Conservation (phyloP, 2,888 invertebrate genomes). For the Amphipoea oculea region DNA sequence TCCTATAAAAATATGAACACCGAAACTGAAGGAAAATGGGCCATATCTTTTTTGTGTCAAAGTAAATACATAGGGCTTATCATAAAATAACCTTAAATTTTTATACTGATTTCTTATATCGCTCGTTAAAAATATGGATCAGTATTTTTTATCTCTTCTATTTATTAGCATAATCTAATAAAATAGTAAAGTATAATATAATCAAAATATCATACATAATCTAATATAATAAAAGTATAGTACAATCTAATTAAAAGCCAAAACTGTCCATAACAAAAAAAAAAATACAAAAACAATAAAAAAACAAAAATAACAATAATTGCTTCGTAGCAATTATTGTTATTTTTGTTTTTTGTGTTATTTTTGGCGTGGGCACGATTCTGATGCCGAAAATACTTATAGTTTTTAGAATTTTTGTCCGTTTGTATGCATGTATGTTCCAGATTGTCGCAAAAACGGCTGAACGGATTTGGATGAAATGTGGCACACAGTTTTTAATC, state of each 20-base stretch:
- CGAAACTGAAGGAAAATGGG: constrained; percentile 45
- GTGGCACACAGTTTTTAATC: not conserved
- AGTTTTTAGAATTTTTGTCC: not conserved
- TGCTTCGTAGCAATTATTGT: too few species aligned
- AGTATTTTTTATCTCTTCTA: constrained; percentile 22
- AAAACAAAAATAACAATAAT: not conserved
- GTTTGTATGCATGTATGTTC: not conserved
- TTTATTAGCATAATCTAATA: not conserved
- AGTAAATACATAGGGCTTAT: constrained; percentile 42
- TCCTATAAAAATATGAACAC: constrained; percentile 60
- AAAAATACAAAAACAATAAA: too few species aligned
- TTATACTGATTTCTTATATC: constrained; percentile 59
- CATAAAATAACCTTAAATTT: constrained; percentile 55
- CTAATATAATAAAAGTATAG: too few species aligned
- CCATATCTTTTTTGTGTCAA: constrained; percentile 57
- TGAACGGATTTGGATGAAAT: not conserved
- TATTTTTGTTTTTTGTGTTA: too few species aligned
- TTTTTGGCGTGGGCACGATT: not conserved
- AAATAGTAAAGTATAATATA: not conserved
- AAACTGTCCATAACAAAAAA: not conserved
- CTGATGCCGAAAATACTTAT: too few species aligned
- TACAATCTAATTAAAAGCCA: not conserved
- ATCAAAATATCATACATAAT: too few species aligned
- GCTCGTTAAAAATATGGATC: constrained; percentile 23
- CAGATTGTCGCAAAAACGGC: not conserved